phyloP scores from a whole-genome alignment of 2,888 invertebrate species.

The Schizaphis graminum region DNA sequence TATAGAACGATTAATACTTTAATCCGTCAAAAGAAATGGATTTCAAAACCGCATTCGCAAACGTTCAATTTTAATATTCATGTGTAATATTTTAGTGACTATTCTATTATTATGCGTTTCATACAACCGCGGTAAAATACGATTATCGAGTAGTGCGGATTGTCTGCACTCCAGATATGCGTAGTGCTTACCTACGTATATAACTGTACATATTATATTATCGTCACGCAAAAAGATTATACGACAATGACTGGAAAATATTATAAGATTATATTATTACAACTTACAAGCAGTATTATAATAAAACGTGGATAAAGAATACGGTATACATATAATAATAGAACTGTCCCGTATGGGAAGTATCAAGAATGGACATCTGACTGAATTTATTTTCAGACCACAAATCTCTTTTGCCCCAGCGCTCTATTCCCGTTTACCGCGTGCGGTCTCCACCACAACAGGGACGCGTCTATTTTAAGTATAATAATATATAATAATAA shows the following conservation, averaged over 20 bases:
- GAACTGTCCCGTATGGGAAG: not conserved
- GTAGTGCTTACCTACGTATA: not conserved
- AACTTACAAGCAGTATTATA: not conserved
- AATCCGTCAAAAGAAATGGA: not conserved
- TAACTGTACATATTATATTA: not conserved
- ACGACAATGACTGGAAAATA: not conserved
- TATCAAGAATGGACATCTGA: slow-evolving; percentile 50
- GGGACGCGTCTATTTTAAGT: slow-evolving; percentile 52
- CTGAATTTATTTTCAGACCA: slow-evolving; percentile 61
- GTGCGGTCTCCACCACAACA: slow-evolving; percentile 10
- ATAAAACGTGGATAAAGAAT: slow-evolving; percentile 24
- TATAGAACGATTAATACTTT: not conserved
- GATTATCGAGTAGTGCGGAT: not conserved
- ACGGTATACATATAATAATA: not conserved
- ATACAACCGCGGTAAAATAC: not conserved
- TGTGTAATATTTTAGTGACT: no score
- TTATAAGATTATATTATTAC: not conserved
- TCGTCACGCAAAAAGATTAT: not conserved
- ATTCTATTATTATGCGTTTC: not conserved
- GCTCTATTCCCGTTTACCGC: not conserved
- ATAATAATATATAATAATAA: slow-evolving; percentile 23
- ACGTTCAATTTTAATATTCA: not conserved
- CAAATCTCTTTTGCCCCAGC: slow-evolving; percentile 47
- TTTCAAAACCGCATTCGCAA: not conserved
- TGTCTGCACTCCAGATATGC: not conserved